Evolutionary conservation across 1,140 invertebrate species (phyloP).

Genomic region (Drosophila pseudoobscura): DNA sequence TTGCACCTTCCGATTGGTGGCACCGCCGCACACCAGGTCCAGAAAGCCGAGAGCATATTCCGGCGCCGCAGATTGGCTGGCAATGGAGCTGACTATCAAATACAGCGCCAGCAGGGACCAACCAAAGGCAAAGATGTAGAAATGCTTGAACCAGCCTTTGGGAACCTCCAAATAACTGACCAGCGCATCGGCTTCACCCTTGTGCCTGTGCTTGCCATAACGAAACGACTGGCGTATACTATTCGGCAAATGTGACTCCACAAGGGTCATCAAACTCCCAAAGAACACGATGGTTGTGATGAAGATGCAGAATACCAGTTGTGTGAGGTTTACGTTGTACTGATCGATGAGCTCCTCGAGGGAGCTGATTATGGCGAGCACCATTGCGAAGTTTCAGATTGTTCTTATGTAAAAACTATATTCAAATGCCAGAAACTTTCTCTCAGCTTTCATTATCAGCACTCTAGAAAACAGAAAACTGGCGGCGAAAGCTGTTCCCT

Average conservation of each 20-base stretch:
- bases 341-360: conserved; percentile 61
- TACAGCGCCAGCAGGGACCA: conserved; percentile 84
- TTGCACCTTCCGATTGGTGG: conserved; percentile 83
- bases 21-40: conserved; percentile 84
- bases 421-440: conserved; percentile 10
- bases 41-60: conserved; percentile 83
- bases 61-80: conserved; percentile 83
- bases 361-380: conserved; percentile 20
- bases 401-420: too few relatives aligned
- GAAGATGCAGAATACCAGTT: conserved; percentile 85
- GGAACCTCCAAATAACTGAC: conserved; percentile 87
- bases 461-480: neutral
- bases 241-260: conserved; percentile 86
- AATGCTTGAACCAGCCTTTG: conserved; percentile 90
- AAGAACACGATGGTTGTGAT: conserved; percentile 84
- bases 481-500: neutral
- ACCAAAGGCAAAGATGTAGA: conserved; percentile 88
- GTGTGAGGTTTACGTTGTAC: conserved; percentile 84
- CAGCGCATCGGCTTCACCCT: conserved; percentile 84
- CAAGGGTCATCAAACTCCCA: conserved; percentile 86
- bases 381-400: conserved; percentile 34
- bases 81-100: conserved; percentile 84
- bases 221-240: conserved; percentile 86
- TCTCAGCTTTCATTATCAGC: conserved; percentile 3
- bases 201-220: conserved; percentile 88